Evolutionary conservation across 2,888 invertebrate species (phyloP).

Genomic region (Pyrrhia umbra): DNA sequence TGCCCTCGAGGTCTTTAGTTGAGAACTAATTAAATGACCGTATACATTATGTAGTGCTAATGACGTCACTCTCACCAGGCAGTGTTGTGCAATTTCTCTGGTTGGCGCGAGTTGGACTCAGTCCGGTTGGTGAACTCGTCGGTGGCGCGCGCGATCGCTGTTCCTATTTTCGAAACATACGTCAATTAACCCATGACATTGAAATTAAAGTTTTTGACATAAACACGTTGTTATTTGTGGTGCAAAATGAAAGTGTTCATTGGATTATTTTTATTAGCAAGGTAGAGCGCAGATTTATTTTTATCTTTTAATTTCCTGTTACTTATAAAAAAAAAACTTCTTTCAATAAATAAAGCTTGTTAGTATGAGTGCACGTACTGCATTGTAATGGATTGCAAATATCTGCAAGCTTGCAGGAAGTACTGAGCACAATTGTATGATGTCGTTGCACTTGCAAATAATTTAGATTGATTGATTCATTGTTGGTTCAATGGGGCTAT

Average conservation of each 20-base stretch:
- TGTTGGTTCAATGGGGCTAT: conserved; percentile 21
- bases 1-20: not conserved
- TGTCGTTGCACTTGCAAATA: conserved; percentile 53
- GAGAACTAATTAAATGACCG: not conserved
- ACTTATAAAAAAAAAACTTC: not conserved
- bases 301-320: not conserved
- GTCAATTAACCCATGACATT: not conserved
- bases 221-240: conserved; percentile 28
- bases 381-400: not conserved
- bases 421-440: not conserved
- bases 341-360: not conserved
- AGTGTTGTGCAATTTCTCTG: conserved; percentile 40
- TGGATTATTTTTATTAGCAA: conserved; percentile 60
- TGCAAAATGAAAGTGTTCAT: conserved; percentile 58
- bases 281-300: conserved; percentile 35
- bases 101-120: conserved; percentile 31
- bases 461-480: conserved; percentile 41
- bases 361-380: conserved; percentile 4
- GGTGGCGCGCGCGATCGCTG: conserved; percentile 28
- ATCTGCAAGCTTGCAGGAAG: not conserved
- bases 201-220: conserved; percentile 14
- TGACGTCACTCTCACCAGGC: conserved; percentile 24
- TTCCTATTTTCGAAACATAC: conserved; percentile 8
- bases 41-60: conserved; percentile 11
- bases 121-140: conserved; percentile 43